Evolutionary conservation across 1,140 invertebrate species (phyloP).

Genomic region (Pogonomyrmex californicus): DNA sequence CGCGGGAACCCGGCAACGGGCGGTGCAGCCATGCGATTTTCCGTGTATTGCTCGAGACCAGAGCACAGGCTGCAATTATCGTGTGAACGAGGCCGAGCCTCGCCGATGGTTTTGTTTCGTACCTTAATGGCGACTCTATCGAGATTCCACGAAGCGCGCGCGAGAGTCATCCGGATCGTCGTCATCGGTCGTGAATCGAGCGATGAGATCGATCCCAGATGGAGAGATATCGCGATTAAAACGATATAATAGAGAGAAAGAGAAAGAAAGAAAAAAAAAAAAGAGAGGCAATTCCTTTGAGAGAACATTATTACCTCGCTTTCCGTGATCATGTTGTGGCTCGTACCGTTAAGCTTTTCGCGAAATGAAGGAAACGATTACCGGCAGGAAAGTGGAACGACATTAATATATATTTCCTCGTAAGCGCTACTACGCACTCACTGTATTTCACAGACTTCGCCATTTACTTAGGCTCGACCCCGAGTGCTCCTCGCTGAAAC

Average conservation of each 20-base stretch:
- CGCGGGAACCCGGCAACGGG: conserved; percentile 10
- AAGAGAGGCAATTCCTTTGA: not conserved
- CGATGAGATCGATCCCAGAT: not conserved
- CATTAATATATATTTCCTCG: conserved; percentile 48
- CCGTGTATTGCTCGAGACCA: conserved; percentile 53
- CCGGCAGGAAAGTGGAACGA: not conserved
- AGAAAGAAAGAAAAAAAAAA: not conserved
- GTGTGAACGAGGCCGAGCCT: conserved; percentile 70
- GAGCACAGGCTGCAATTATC: conserved; percentile 55
- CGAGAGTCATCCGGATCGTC: not conserved
- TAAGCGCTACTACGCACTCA: conserved; percentile 2
- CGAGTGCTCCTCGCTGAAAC: not conserved
- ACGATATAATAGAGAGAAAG: not conserved
- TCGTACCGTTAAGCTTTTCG: conserved; percentile 41
- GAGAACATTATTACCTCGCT: not conserved
- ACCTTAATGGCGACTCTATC: conserved; percentile 21
- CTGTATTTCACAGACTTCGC: not conserved
- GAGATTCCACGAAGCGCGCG: conserved; percentile 14
- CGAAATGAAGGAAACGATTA: conserved; percentile 23
- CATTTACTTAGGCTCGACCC: not conserved
- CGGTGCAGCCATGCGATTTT: conserved; percentile 62
- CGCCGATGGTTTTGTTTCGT: conserved; percentile 60
- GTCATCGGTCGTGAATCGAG: conserved; percentile 2
- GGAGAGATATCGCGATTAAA: not conserved
- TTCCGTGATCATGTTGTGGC: not conserved